Evolutionary conservation across 2,113 vertebrate genomes (phyloP).

Genomic region (Atractosteus spatula): DNA sequence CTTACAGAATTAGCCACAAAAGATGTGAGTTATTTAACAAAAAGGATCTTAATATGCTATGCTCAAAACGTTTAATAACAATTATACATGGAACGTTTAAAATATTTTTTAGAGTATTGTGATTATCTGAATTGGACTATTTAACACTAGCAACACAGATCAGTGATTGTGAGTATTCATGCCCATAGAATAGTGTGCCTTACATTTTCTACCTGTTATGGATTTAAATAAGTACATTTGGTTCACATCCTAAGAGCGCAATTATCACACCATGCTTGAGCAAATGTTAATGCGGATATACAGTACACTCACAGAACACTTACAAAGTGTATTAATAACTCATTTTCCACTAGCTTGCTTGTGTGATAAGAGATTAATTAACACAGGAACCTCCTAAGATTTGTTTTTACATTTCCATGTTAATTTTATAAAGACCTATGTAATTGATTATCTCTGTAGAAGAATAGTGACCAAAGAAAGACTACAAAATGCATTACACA

Average conservation of each 20-base stretch:
- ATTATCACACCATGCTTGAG: conserved; percentile 49
- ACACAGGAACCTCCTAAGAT: conserved; percentile 36
- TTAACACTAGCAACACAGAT: neutral
- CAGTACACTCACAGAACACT: conserved; percentile 56
- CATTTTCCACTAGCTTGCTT: conserved; percentile 54
- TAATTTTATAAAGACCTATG: conserved; percentile 53
- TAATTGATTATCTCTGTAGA: conserved; percentile 32
- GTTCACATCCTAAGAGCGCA: conserved; percentile 40
- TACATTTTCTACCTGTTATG: neutral
- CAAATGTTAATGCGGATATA: conserved; percentile 54
- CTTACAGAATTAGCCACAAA: too few species aligned
- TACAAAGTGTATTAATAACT: conserved; percentile 58
- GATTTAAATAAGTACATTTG: neutral
- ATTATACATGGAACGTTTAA: too few species aligned
- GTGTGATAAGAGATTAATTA: conserved; percentile 60
- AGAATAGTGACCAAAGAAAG: conserved; percentile 8
- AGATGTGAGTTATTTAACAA: too few species aligned
- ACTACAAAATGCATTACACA: conserved; percentile 1
- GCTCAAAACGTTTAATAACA: too few species aligned
- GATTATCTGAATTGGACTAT: neutral
- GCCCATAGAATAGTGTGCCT: neutral
- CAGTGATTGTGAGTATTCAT: neutral
- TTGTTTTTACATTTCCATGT: conserved; percentile 62
- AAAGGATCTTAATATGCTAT: too few species aligned
- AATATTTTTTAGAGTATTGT: too few species aligned